Evolutionary conservation across 2,888 invertebrate species (phyloP).

Genomic region (Adela reaumurella): DNA sequence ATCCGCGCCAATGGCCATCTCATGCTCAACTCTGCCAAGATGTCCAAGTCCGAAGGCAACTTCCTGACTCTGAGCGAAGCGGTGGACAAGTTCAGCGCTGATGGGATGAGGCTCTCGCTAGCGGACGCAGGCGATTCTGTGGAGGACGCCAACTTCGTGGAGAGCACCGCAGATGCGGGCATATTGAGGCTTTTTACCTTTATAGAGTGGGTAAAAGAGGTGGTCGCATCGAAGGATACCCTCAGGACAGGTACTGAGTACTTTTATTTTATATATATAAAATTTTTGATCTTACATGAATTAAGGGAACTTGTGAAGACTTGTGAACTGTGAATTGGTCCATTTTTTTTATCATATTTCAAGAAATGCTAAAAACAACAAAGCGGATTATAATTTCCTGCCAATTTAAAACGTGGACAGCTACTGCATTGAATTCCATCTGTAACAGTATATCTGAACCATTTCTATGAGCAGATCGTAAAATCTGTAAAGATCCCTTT

Average conservation of each 20-base stretch:
- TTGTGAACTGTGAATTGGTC: no score
- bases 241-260: conserved; percentile 43
- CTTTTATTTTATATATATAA: no score
- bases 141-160: conserved; percentile 98
- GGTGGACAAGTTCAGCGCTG: conserved; percentile 91
- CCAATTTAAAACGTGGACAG: no score
- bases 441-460: no score
- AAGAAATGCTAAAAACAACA: no score
- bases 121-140: conserved; percentile 97
- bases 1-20: conserved; percentile 95
- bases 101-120: conserved; percentile 90
- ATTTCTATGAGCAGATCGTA: no score
- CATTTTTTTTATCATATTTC: no score
- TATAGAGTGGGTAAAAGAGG: conserved; percentile 96
- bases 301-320: no score
- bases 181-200: conserved; percentile 91
- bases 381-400: no score
- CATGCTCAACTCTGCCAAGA: conserved; percentile 94
- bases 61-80: conserved; percentile 91
- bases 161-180: conserved; percentile 89
- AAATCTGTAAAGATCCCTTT: no score
- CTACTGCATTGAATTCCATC: no score
- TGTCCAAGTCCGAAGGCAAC: conserved; percentile 99
- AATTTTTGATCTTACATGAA: no score
- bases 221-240: conserved; percentile 55